Base-by-base conservation (phyloP, 2,797 vertebrate species). In the Ctenosaura bakeri region DNA sequence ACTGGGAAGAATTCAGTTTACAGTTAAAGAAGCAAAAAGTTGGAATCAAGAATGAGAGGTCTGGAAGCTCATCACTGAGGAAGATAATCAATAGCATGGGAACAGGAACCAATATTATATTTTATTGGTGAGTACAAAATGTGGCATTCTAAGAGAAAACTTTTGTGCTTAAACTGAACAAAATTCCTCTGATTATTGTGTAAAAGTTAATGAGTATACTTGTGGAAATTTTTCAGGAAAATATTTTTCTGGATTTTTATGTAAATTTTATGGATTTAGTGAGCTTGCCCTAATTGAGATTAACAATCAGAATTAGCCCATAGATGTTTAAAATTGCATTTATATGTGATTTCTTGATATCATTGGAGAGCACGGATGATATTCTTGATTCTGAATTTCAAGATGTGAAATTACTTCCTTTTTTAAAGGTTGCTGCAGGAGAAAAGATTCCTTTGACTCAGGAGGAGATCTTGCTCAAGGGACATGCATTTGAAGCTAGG, bases 401-500 rank as follows among this genome's bases (percentile, higher is more conserved):
- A 59, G 42, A 91, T 81, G 73, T 46, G 18, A 0, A 2, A 71
- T 82, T 54, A 88, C 0, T 29, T 89, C 46, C 2, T 69, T 93
- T 1, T 94, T 93, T 90, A 82, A 96, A 99, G 99, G 97, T 99
- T 96, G 99, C 99, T 85, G 98, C 98, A 88, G 99, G 99, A 59
- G 99, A 99, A 96, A 98, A 97, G 91, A 97, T 99, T 93, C 99
- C 99, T 73, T 95, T 99, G 91, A 97, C 93, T 69, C 99, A 99
- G 97, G 98, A 99, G 89, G 98, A 99, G 95, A 98, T 99, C 79
- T 89, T 95, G 74, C 93, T 99, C 66, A 96, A 4, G 1, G 99
- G 99, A 35, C 99, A 99, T 93, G 98, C 99, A 0, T 99, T 99
- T 91, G 99, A 99, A 97, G 98, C 99, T 59, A 97, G 99, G 13